Evolutionary conservation across 2,797 vertebrate genomes (phyloP).

Genomic region (Merluccius polli): DNA sequence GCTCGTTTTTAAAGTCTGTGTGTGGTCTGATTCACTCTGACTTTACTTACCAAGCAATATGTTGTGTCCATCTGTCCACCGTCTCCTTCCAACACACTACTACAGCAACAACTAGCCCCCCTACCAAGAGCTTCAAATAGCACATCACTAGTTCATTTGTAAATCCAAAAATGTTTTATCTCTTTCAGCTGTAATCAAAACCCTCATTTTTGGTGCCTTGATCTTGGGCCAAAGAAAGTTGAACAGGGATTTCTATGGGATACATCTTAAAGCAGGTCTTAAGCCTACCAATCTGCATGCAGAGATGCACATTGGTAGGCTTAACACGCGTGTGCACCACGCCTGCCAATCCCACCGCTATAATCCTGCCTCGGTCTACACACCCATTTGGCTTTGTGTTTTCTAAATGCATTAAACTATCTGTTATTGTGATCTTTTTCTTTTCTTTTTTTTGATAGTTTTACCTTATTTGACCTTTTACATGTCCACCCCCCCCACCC

Average conservation of each 20-base stretch:
- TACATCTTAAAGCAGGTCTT: too few species aligned
- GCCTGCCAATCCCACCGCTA: not conserved
- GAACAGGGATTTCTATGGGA: too few species aligned
- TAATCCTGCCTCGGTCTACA: not conserved
- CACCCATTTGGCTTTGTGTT: not conserved
- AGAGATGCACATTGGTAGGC: too few species aligned
- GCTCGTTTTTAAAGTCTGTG: constrained; percentile 45
- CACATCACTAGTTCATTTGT: not conserved
- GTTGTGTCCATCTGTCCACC: constrained; percentile 65
- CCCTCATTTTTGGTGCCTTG: not conserved
- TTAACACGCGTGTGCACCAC: too few species aligned
- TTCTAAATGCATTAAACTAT: too few species aligned
- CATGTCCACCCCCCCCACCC: too few species aligned
- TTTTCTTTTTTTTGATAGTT: too few species aligned
- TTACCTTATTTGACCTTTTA: too few species aligned
- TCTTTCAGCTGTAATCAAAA: not conserved
- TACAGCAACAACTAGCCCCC: constrained; percentile 37
- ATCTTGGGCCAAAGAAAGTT: not conserved
- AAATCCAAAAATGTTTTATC: not conserved
- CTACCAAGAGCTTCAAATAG: constrained; percentile 7
- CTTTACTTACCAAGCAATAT: constrained; percentile 65
- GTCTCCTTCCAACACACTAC: constrained; percentile 41
- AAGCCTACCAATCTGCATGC: too few species aligned
- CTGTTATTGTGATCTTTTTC: too few species aligned
- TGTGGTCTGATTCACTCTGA: constrained; percentile 45